Base-by-base conservation (phyloP, 1,140 invertebrate species). In the Anagrus nilaparvatae region DNA sequence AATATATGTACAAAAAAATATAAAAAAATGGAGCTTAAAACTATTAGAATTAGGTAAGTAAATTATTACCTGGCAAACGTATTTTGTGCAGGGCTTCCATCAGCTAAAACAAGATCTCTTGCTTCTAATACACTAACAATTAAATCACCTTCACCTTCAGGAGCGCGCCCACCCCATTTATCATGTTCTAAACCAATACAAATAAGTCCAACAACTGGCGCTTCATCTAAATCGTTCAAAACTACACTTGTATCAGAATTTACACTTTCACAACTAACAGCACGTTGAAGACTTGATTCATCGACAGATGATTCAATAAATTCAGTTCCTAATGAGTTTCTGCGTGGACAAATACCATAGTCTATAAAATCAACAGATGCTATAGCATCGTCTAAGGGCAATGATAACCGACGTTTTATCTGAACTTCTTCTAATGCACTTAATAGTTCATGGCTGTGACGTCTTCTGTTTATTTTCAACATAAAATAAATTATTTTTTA, bases 201-300 rank as follows among this genome's bases (percentile, higher is more conserved):
- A 1, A 89, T 63, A 54, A 84, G 77, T 2, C 84, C 85, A 2
- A 79, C 80, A 23, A 83, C 70, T n/a, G 79, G 75, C 49, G 64
- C 54, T 47, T 78, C 74, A 47, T 85, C 80, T 13, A 84, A 65
- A 54, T 85, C 78, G 29, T 75, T 75, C 4, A 84, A 66, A 18
- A 76, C 73, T 1, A 87, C 76, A 6, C 82, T 86, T 1, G 84
- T 85, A 47, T 88, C 84, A 5, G 84, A 88, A 46, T 78, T 83
- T 5, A 88, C 81, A 29, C 84, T 87, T 45, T 88, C 84, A 58
- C 84, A 88, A 28, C 83, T 86, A 44, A 84, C 72, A 2, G 82
- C 84, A 34, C 82, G 65, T 43, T 82, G 71, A 19, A 81, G 58
- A 18, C 52, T 57, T 1, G 64, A 56, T 14, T 65, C 60, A 1